Conservation (phyloP, 1,140 invertebrate genomes). For the Drosophila melanica region DNA sequence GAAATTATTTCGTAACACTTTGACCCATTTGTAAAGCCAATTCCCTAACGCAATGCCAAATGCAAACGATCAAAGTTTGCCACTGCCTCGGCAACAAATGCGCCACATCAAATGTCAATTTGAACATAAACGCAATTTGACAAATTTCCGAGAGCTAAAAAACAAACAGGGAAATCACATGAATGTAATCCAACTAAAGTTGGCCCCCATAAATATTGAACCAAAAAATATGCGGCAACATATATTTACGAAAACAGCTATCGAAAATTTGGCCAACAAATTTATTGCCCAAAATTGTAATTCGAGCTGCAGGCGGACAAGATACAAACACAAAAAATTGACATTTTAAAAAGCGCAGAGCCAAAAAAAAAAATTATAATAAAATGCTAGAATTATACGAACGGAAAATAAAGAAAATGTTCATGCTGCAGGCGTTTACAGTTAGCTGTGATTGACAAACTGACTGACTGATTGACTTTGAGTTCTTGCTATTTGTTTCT, state of each 20-base stretch:
- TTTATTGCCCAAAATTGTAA: slow-evolving; percentile 31
- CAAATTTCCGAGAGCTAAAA: slow-evolving; percentile 38
- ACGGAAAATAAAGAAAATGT: too few relatives aligned
- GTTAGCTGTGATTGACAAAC: slow-evolving; percentile 49
- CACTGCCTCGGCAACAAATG: slow-evolving; percentile 28
- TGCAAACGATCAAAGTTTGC: slow-evolving; percentile 10
- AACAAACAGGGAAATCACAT: not conserved
- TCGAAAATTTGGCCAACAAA: slow-evolving; percentile 21
- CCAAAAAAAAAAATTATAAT: not conserved
- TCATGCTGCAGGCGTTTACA: not conserved
- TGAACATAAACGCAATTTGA: slow-evolving; percentile 38
- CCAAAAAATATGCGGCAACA: slow-evolving; percentile 19
- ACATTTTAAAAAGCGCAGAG: slow-evolving; percentile 13
- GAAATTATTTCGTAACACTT: slow-evolving; percentile 1
- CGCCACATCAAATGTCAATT: slow-evolving; percentile 54
- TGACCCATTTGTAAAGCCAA: slow-evolving; percentile 2
- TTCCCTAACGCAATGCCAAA: not conserved
- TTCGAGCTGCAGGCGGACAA: slow-evolving; percentile 17
- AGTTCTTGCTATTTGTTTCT: slow-evolving; percentile 47
- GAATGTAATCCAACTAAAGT: slow-evolving; percentile 18
- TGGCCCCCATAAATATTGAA: slow-evolving; percentile 14
- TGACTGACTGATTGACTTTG: slow-evolving; percentile 37
- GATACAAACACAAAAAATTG: slow-evolving; percentile 3
- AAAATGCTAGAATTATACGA: not conserved
- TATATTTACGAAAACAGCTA: slow-evolving; percentile 17